These are phyloP conservation scores for Macropodus opercularis DNA, from an alignment of 2,797 vertebrate species.

Conservation along the genomic window DNA sequence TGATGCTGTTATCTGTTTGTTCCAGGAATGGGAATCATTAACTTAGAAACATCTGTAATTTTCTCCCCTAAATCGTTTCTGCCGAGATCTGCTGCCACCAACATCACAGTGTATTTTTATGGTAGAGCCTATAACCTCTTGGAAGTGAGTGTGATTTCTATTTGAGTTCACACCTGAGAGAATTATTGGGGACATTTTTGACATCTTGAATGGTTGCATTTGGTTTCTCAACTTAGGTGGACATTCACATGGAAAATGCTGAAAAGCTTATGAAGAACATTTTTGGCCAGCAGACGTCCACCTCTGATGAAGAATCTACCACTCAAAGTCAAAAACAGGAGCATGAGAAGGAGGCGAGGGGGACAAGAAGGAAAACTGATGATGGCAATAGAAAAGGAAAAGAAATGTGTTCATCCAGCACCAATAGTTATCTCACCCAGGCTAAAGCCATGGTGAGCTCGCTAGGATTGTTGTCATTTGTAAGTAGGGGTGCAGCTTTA, in stretches of 20 bases:
- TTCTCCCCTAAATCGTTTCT: constrained; percentile 89
- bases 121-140: constrained; percentile 86
- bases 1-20: not conserved
- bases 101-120: constrained; percentile 83
- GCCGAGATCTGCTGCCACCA: constrained; percentile 81
- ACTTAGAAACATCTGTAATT: constrained; percentile 84
- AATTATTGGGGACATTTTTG: not conserved
- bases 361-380: constrained; percentile 58
- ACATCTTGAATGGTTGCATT: not conserved
- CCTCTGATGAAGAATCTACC: constrained; percentile 49
- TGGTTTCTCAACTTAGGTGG: constrained; percentile 74
- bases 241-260: constrained; percentile 83
- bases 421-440: constrained; percentile 75
- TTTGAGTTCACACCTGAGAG: too few species aligned
- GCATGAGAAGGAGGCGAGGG: constrained; percentile 24
- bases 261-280: constrained; percentile 80
- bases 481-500: constrained; percentile 7
- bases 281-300: constrained; percentile 69
- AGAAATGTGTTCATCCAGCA: constrained; percentile 76
- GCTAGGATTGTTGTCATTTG: constrained; percentile 8
- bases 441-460: constrained; percentile 83
- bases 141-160: constrained; percentile 78
- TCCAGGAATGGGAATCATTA: constrained; percentile 81
- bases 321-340: constrained; percentile 37
- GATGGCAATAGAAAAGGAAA: constrained; percentile 36